Evolutionary conservation across 1,140 invertebrate genomes (phyloP), one percentile per base, ranked within the genome.

Genomic region (Pseudomyrmex concolor): DNA sequence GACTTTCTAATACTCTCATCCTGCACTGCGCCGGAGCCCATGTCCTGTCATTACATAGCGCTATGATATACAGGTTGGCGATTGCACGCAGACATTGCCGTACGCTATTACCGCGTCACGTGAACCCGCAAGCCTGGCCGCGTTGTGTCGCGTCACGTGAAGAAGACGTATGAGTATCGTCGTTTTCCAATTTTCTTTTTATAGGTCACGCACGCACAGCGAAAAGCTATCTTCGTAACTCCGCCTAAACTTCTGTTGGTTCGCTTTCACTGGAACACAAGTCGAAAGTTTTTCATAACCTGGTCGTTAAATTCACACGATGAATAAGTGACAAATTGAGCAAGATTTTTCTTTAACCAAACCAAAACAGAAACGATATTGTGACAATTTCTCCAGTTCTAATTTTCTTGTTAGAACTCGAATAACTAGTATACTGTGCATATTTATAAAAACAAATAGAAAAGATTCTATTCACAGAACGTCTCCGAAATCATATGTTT

Each of bases 1-100:
- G 48, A 82, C 78, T 82, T 82, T 82, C 78, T 82, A 82, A 82
- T 74, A 74, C 59, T 3, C 70, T 63, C 70, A 48, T 80, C 78
- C 48, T 63, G 78, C 70, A 74, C 74, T 63, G 48, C 19, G 57
- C 13, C 59, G 78, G 34, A 48, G 48, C 59, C 59, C 67, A 50
- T 10, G 70, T 57, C 34, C 25, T 71, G 57, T 82, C 78, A 82
- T 82, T 82, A 74, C n/a, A 51, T 50, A 48, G 66, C 57, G 66
- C 22, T 50, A 80, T 71, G 66, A 80, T 80, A 71, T 34, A 25
- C 64, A 13, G 51, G 15, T 55, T 55, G 43, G 43, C n/a, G 54
- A 71, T n/a, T 50, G 43, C 19, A 50, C 54, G 43, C 17, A 15
- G 12, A 19, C 17, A 48, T 10, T 19, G n/a, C 17, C 17, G 4